Evolutionary conservation across 2,797 vertebrate genomes (phyloP).

Genomic region (Enteromius fasciolatus): DNA sequence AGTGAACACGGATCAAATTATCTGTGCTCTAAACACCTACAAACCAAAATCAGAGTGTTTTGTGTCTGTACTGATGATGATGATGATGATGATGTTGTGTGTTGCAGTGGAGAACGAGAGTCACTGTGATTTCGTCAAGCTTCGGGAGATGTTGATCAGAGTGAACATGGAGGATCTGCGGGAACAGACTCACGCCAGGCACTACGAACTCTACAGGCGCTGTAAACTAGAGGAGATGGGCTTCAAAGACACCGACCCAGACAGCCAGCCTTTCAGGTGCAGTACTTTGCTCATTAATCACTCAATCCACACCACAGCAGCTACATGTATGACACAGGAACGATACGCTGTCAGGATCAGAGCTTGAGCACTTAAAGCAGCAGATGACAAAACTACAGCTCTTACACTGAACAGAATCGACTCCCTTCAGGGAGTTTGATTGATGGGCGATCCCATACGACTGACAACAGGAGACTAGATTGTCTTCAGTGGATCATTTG

Average conservation of each 20-base stretch:
- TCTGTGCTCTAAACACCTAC: too few relatives aligned
- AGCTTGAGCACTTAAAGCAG: background rate
- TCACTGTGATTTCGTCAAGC: slow-evolving; percentile 97
- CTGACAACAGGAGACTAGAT: background rate
- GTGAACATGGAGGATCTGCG: slow-evolving; percentile 99
- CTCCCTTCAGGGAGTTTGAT: too few relatives aligned
- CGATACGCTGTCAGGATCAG: background rate
- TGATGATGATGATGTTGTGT: background rate
- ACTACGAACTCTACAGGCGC: slow-evolving; percentile 96
- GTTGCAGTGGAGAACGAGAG: slow-evolving; percentile 93
- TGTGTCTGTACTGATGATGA: background rate
- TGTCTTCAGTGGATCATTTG: too few relatives aligned
- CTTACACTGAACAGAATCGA: background rate
- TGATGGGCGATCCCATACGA: background rate
- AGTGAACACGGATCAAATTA: background rate
- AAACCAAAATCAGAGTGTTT: background rate
- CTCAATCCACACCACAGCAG: background rate
- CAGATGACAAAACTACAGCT: background rate
- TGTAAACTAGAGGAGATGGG: slow-evolving; percentile 99
- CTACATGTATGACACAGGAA: background rate
- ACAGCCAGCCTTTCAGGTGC: slow-evolving; percentile 97
- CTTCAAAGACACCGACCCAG: slow-evolving; percentile 96
- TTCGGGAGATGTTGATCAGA: slow-evolving; percentile 95
- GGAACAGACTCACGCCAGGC: slow-evolving; percentile 95
- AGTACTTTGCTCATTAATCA: background rate